Conservation (phyloP, 2,797 vertebrate genomes). For the Rallus crepitans region DNA sequence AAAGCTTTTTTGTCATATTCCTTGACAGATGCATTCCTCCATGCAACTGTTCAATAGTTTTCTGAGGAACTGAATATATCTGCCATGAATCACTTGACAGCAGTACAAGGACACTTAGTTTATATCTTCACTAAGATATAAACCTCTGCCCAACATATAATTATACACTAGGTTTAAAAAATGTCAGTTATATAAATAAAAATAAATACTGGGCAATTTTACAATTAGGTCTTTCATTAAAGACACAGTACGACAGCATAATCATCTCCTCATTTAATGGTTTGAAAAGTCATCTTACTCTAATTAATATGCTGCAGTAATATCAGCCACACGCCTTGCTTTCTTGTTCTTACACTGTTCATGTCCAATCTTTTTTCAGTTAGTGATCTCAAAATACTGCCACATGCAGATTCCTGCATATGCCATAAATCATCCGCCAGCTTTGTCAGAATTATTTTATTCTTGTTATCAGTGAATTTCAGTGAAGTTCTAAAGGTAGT, state of each 20-base stretch:
- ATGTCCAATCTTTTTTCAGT: background rate
- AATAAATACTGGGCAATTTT: slow-evolving; percentile 56
- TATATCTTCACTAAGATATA: background rate
- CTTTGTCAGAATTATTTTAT: slow-evolving; percentile 9
- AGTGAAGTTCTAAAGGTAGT: background rate
- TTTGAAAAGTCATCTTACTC: slow-evolving; percentile 28
- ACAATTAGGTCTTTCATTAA: slow-evolving; percentile 24
- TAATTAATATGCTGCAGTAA: slow-evolving; percentile 19
- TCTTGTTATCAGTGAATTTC: background rate
- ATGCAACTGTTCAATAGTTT: background rate
- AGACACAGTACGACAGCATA: background rate
- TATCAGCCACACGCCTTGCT: background rate
- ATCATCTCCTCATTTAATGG: slow-evolving; percentile 33
- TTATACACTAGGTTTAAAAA: background rate
- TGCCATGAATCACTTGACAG: slow-evolving; percentile 19
- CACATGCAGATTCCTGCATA: background rate
- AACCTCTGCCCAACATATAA: background rate
- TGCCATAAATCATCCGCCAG: background rate
- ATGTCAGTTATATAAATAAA: slow-evolving; percentile 32
- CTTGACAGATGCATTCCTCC: background rate
- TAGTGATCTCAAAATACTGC: slow-evolving; percentile 7
- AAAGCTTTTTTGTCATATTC: background rate
- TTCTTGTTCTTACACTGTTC: background rate
- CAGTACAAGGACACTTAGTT: background rate
- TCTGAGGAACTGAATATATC: background rate